Percentiles rank a stretch among this genome's conserved stretches.
phyloP scores from a whole-genome alignment of 2,888 invertebrate genomes.

The Amphipyra tragopoginis region DNA sequence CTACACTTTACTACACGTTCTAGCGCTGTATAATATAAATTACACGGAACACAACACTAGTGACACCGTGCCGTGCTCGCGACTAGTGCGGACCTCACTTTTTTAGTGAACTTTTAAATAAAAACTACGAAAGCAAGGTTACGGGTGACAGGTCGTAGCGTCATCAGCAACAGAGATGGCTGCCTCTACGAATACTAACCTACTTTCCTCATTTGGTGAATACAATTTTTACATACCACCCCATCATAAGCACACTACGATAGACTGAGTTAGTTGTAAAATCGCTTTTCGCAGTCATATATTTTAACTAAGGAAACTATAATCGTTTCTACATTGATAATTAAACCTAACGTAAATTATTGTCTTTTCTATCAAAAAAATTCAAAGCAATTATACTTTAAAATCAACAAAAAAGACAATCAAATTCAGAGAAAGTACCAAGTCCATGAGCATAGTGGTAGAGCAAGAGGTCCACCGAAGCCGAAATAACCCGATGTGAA shows the following conservation, averaged over 20 bases:
- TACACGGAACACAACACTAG: conserved; percentile 45
- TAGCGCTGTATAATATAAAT: conserved; percentile 48
- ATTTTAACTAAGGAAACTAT: no score
- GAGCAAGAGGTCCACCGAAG: conserved; percentile 56
- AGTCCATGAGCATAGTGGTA: conserved; percentile 29
- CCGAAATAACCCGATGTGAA: conserved; percentile 65
- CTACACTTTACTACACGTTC: conserved; percentile 6
- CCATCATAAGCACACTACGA: no score
- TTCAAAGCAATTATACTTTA: not conserved
- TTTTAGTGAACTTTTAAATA: not conserved
- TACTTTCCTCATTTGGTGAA: no score
- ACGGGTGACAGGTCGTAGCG: no score
- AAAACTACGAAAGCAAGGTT: not conserved
- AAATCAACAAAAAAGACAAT: not conserved
- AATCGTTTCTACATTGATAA: no score
- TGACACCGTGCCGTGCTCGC: conserved; percentile 19
- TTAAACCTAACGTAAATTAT: no score
- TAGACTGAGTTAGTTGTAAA: no score
- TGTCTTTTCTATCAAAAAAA: no score
- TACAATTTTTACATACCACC: no score
- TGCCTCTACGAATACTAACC: no score
- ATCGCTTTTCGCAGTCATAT: no score
- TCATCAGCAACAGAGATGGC: no score
- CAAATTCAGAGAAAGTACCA: conserved; percentile 5
- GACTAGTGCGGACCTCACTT: conserved; percentile 24